Evolutionary conservation across 2,888 invertebrate species (phyloP).

Genomic region (Mallateleia sp.): DNA sequence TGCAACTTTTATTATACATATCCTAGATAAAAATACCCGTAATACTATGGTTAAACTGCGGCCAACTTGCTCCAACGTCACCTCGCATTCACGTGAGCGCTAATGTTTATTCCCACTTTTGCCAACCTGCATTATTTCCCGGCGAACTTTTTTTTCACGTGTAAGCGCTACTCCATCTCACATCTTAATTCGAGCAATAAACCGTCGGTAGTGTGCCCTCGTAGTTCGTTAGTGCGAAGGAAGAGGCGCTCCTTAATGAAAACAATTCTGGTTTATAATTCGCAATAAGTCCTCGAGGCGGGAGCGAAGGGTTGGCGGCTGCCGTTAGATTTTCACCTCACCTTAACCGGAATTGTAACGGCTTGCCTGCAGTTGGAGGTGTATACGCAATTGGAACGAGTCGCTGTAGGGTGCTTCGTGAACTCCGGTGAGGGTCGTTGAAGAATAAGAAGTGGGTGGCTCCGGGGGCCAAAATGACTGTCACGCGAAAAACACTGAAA

Average conservation of each 20-base stretch:
- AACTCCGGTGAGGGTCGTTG: constrained; percentile 78
- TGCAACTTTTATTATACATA: too few relatives aligned
- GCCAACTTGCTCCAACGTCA: too few relatives aligned
- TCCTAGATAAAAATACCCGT: too few relatives aligned
- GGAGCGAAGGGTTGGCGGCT: constrained; percentile 68
- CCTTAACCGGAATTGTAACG: constrained; percentile 75
- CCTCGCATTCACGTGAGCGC: too few relatives aligned
- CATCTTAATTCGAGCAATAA: constrained; percentile 68
- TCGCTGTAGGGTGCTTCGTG: constrained; percentile 77
- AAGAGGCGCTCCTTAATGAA: constrained; percentile 83
- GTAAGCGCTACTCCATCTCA: constrained; percentile 16
- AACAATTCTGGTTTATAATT: constrained; percentile 88
- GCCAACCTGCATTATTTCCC: constrained; percentile 22
- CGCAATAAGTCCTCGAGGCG: constrained; percentile 79
- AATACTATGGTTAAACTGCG: too few relatives aligned
- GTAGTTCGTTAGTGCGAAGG: constrained; percentile 70
- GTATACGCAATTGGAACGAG: constrained; percentile 78
- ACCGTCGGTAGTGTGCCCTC: constrained; percentile 48
- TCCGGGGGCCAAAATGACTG: constrained; percentile 82
- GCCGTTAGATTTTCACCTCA: constrained; percentile 77
- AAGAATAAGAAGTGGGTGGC: constrained; percentile 77
- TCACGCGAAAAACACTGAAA: constrained; percentile 87
- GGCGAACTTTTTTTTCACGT: too few relatives aligned
- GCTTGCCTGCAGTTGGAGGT: constrained; percentile 75
- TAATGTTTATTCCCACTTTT: neutral